Evolutionary conservation across 1,140 invertebrate species (phyloP), one percentile per base, ranked within the genome.

Genomic region (Caenorhabditis remanei): DNA sequence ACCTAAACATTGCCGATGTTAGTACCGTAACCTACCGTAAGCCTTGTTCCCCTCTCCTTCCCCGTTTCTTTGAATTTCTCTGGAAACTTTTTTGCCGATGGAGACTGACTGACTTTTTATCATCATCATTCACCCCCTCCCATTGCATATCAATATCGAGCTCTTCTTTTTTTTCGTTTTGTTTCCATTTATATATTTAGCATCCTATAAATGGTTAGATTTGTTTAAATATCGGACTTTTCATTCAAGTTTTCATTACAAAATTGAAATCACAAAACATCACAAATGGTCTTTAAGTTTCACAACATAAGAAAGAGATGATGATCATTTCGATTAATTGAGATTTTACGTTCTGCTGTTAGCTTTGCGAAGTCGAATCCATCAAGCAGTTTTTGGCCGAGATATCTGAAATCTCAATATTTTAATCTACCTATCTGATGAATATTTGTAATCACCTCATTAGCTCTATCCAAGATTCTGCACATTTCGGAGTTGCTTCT

Each of bases 321-420:
- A 82, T 89, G 88, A 84, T 89, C 86, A 55, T 89, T 90, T n/a
- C 85, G 88, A 53, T 89, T 90, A 41, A 90, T 90, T 40, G 56
- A 89, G 41, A 86, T 90, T 24, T 61, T 63, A 1, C 87, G 75
- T 32, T 84, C 58, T 11, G 85, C 50, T 14, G 82, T 84, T 7
- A 90, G n/a, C 32, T 83, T 61, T 48, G 89, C 89, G 56, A 83
- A 90, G 19, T 90, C 89, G 83, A 56, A 90, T 56, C 89, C 89
- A 79, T 90, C 90, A 6, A 90, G 50, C 41, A 90, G 75, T 21
- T 88, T 89, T 65, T 84, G 55, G 6, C 89, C 89, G 13, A 90
- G 56, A 82, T 83, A 89, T 55, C 83, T 84, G 43, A 58, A 84
- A 84, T n/a, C 8, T 32, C 40, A 61, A 46, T 11, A 55, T 32